Evolutionary conservation across 2,888 invertebrate species (phyloP).

Genomic region (Cryptocephalus primarius): DNA sequence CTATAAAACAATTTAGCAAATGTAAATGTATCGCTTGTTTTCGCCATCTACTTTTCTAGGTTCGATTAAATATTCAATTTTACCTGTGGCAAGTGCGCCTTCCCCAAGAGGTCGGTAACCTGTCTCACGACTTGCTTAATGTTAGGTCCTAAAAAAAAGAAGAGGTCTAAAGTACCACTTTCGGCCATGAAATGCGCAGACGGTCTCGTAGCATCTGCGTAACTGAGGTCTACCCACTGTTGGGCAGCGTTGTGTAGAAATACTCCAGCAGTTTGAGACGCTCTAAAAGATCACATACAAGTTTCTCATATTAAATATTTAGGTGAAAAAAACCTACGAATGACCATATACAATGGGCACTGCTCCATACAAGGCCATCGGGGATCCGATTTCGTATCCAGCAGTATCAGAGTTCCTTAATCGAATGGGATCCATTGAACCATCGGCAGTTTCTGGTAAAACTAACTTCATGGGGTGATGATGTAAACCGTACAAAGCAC

Average conservation of each 20-base stretch:
- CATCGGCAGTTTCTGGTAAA: slow-evolving; percentile 61
- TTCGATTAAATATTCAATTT: not conserved
- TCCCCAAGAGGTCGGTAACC: slow-evolving; percentile 75
- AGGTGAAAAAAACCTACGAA: slow-evolving; percentile 45
- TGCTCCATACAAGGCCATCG: slow-evolving; percentile 52
- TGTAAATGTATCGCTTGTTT: too few relatives aligned
- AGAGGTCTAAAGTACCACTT: slow-evolving; percentile 85
- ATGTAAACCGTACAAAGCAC: slow-evolving; percentile 47
- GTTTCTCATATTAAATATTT: not conserved
- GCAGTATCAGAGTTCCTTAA: slow-evolving; percentile 73
- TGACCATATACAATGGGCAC: slow-evolving; percentile 87
- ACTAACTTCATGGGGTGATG: slow-evolving; percentile 86
- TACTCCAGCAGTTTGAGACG: slow-evolving; percentile 10
- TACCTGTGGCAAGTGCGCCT: slow-evolving; percentile 60
- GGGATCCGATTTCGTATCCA: slow-evolving; percentile 81
- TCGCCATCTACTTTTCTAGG: not conserved
- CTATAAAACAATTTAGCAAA: slow-evolving; percentile 6
- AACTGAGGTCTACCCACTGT: slow-evolving; percentile 82
- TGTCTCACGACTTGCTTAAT: slow-evolving; percentile 78
- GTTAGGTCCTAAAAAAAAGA: slow-evolving; percentile 76
- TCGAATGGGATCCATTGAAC: slow-evolving; percentile 73
- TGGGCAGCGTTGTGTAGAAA: slow-evolving; percentile 81
- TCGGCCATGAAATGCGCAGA: slow-evolving; percentile 86
- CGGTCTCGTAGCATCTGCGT: slow-evolving; percentile 27
- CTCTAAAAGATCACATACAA: not conserved